A percentile compares a stretch with the other conserved stretches of the same genome.
Conservation (phyloP, 2,888 invertebrate genomes). For the Alviniconcha strummeri region DNA sequence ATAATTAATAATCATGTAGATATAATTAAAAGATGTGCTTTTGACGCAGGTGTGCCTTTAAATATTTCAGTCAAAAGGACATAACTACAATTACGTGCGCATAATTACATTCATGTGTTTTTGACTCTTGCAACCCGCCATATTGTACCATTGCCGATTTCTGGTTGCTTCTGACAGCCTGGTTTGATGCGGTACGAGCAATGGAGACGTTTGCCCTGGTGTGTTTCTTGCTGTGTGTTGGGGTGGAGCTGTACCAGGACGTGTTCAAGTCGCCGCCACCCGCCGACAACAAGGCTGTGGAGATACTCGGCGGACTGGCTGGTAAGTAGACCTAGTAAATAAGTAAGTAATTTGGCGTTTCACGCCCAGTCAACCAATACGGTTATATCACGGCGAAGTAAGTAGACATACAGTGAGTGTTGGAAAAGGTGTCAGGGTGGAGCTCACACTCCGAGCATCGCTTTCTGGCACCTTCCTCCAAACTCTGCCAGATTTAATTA, state of each 20-base stretch:
- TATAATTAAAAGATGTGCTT: not conserved
- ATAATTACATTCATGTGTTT: not conserved
- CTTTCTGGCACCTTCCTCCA: no score
- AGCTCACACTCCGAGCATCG: no score
- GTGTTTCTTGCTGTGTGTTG: not conserved
- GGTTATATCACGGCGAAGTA: no score
- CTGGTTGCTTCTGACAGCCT: not conserved
- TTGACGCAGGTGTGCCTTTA: not conserved
- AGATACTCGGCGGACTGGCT: not conserved
- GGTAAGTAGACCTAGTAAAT: not conserved
- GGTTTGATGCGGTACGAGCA: not conserved
- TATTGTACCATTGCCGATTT: not conserved
- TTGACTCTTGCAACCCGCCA: not conserved
- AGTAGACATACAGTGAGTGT: not conserved
- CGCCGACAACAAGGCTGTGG: conserved; percentile 5
- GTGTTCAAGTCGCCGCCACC: not conserved
- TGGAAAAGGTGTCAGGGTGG: not conserved
- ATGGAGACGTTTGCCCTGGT: not conserved
- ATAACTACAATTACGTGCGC: not conserved
- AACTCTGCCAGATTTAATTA: no score
- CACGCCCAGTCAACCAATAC: no score
- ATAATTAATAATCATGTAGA: not conserved
- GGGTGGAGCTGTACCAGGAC: conserved; percentile 9
- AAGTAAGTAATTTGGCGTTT: no score
- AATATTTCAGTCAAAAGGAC: not conserved